Percentiles rank a stretch among this genome's conserved stretches.
These are phyloP conservation scores for Hozukius guyotensis DNA, from an alignment of 2,797 vertebrate species.

Conservation along the genomic window DNA sequence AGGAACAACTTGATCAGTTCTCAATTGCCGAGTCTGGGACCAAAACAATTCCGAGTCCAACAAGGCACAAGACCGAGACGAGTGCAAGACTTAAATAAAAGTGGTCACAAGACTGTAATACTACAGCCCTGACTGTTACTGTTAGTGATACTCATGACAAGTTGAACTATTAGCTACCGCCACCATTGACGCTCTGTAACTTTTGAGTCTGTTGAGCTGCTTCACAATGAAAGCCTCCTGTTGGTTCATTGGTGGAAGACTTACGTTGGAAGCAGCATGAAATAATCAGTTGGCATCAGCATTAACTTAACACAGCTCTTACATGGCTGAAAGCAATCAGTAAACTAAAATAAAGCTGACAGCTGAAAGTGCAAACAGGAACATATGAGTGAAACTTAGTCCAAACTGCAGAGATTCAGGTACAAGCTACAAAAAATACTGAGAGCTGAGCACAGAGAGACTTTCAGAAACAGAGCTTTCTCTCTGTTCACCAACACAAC, in stretches of 20 bases:
- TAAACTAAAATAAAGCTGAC: neutral
- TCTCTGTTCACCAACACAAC: neutral
- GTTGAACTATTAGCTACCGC: neutral
- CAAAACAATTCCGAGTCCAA: neutral
- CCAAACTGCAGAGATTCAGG: neutral
- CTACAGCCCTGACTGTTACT: neutral
- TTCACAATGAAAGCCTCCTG: neutral
- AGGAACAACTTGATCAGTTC: neutral
- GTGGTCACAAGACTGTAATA: neutral
- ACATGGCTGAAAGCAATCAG: neutral
- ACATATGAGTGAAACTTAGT: neutral
- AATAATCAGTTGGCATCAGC: neutral
- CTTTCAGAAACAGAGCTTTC: neutral
- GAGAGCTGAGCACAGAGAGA: neutral
- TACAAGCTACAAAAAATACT: neutral
- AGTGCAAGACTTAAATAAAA: neutral
- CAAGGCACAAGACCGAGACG: neutral
- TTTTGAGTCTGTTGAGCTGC: neutral
- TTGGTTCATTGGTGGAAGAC: neutral
- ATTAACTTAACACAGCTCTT: neutral
- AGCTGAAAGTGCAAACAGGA: neutral
- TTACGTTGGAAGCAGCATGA: neutral
- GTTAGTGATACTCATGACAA: neutral
- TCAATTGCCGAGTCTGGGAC: neutral
- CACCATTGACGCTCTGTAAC: neutral